A percentile compares a stretch with the other conserved stretches of the same genome.
These are phyloP conservation scores for Drosophila orosa DNA, from an alignment of 1,140 invertebrate species.

Conservation along the genomic window DNA sequence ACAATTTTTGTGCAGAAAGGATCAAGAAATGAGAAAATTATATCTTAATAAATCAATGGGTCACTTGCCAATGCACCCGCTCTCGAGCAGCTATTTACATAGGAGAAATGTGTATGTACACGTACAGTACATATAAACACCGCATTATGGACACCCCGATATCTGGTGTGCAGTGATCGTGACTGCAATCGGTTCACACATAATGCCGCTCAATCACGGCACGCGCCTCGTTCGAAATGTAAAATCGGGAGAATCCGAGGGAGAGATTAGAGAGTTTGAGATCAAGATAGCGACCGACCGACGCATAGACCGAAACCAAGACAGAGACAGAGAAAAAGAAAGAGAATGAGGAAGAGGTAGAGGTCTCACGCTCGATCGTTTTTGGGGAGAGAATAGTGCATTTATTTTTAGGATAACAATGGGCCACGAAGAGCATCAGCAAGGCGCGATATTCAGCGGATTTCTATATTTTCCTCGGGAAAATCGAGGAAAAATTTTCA, in stretches of 20 bases:
- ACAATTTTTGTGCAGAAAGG: constrained; percentile 7
- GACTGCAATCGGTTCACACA: constrained; percentile 65
- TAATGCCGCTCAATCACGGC: constrained; percentile 42
- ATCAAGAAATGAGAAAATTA: constrained; percentile 38
- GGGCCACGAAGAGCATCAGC: constrained; percentile 55
- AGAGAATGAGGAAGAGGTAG: constrained; percentile 19
- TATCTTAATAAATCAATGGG: constrained; percentile 68
- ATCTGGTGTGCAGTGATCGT: constrained; percentile 53
- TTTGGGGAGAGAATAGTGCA: constrained; percentile 26
- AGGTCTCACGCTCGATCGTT: constrained; percentile 5
- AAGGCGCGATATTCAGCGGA: constrained; percentile 41
- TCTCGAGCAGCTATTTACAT: constrained; percentile 31
- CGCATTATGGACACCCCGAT: constrained; percentile 56
- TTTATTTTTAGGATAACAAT: constrained; percentile 83
- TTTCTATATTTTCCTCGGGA: constrained; percentile 54
- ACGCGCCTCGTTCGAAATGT: constrained; percentile 62
- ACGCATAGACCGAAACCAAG: constrained; percentile 3
- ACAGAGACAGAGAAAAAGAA: constrained; percentile 13
- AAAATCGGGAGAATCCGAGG: constrained; percentile 6
- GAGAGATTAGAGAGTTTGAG: constrained; percentile 14
- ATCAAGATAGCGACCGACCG: background rate
- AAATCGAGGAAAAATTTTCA: constrained; percentile 66
- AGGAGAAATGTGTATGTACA: constrained; percentile 4
- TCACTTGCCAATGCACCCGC: constrained; percentile 37
- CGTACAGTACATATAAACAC: constrained; percentile 18